These are phyloP conservation scores for Ispidina picta DNA, from an alignment of 2,797 vertebrate species.

Conservation along the genomic window DNA sequence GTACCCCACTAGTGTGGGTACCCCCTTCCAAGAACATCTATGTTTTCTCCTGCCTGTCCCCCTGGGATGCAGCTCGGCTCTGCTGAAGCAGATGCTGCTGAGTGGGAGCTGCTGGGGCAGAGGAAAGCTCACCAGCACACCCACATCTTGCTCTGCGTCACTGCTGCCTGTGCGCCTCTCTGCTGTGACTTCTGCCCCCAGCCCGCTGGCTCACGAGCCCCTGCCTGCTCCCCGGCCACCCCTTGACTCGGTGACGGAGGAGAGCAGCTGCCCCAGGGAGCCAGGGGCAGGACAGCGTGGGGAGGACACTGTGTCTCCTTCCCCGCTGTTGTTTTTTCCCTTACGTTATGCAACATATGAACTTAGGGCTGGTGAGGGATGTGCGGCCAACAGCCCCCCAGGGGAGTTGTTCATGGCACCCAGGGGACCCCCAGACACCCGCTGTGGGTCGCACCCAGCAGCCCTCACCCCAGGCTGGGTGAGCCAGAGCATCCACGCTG, in stretches of 20 bases:
- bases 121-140: neutral
- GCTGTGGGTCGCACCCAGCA: neutral
- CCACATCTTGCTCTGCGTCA: accelerated
- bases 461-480: neutral
- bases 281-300: neutral
- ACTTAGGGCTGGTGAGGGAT: neutral
- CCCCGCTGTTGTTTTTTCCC: neutral
- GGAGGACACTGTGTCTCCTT: neutral
- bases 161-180: neutral
- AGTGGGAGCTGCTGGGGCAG: neutral
- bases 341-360: neutral
- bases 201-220: neutral
- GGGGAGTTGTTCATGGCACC: neutral
- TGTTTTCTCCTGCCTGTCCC: too few relatives aligned
- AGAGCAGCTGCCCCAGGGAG: constrained; percentile 27
- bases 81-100: neutral
- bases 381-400: neutral
- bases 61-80: neutral
- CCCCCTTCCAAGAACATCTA: accelerated
- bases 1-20: accelerated
- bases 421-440: neutral
- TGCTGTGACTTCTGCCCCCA: neutral
- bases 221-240: neutral
- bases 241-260: neutral
- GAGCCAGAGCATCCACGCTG: accelerated